Evolutionary conservation across 2,888 invertebrate genomes (phyloP).

Genomic region (Leptothorax acervorum): DNA sequence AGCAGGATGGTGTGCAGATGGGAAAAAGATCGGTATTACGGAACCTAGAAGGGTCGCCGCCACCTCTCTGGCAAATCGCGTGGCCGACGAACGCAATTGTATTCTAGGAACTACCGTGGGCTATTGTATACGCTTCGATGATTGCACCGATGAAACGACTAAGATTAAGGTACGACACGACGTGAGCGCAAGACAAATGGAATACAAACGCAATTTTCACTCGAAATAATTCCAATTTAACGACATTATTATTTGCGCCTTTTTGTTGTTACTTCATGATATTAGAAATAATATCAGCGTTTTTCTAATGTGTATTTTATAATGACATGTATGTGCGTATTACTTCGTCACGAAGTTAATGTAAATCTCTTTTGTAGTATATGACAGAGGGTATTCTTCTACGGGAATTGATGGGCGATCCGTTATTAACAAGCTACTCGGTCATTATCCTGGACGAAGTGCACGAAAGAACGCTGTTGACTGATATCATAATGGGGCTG

Average conservation of each 20-base stretch:
- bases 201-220: background rate
- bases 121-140: constrained; percentile 94
- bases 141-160: constrained; percentile 88
- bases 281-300: background rate
- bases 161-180: constrained; percentile 89
- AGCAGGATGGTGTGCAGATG: constrained; percentile 93
- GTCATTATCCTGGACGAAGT: constrained; percentile 97
- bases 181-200: background rate
- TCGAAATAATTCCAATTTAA: background rate
- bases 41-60: constrained; percentile 97
- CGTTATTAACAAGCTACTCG: constrained; percentile 94
- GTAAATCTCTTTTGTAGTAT: constrained; percentile 88
- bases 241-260: background rate
- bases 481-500: constrained; percentile 97
- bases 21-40: constrained; percentile 93
- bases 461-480: constrained; percentile 96
- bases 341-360: background rate
- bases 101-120: constrained; percentile 90
- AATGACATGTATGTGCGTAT: background rate
- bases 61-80: constrained; percentile 94
- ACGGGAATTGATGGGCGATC: constrained; percentile 98
- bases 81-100: constrained; percentile 92
- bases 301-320: background rate
- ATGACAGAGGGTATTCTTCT: constrained; percentile 98
- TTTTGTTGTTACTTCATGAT: background rate